Evolutionary conservation across 2,113 vertebrate genomes (phyloP).

Genomic region (Axis porcinus): DNA sequence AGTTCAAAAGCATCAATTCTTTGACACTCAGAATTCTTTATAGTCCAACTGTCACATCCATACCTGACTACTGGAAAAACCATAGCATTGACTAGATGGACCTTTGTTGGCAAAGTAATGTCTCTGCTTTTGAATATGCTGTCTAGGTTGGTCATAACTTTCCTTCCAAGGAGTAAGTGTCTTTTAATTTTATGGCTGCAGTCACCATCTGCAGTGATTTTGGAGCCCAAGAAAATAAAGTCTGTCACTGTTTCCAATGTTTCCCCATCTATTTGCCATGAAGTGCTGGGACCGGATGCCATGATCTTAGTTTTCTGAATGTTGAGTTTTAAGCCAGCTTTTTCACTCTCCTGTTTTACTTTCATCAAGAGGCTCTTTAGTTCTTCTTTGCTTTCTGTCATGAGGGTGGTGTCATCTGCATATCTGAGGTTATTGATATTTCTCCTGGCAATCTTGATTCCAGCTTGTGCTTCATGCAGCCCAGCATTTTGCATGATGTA

Average conservation of each 20-base stretch:
- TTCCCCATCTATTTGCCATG: neutral
- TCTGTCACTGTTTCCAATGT: neutral
- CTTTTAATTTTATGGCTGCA: neutral
- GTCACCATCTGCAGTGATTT: neutral
- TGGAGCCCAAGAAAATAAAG: neutral
- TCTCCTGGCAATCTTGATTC: neutral
- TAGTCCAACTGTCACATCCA: neutral
- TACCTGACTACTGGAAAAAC: neutral
- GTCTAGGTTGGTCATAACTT: neutral
- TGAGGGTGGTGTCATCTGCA: neutral
- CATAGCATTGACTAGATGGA: neutral
- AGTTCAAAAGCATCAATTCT: neutral
- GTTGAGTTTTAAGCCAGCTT: neutral
- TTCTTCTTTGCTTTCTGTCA: neutral
- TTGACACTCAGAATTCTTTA: neutral
- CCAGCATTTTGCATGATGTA: neutral
- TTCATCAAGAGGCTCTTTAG: neutral
- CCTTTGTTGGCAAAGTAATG: neutral
- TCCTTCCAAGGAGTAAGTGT: neutral
- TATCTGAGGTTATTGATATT: neutral
- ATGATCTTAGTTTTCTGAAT: neutral
- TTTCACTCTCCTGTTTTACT: neutral
- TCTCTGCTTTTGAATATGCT: neutral
- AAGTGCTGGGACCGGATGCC: neutral
- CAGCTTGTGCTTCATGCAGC: neutral